These are phyloP conservation scores for Eulacestoma nigropectus DNA, from an alignment of 2,113 vertebrate species.

Conservation along the genomic window DNA sequence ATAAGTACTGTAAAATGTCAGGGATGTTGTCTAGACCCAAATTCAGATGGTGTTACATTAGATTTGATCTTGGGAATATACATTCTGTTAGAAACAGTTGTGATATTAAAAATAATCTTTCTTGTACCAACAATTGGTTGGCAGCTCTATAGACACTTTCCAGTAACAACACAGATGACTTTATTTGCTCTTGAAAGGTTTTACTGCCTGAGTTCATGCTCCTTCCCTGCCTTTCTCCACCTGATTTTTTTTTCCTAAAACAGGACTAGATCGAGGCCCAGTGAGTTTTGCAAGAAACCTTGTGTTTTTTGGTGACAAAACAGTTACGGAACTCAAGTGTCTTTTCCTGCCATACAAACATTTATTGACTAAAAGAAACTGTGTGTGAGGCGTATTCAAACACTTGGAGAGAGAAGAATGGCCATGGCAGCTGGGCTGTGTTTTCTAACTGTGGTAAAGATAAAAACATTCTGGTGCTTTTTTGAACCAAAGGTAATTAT, in stretches of 20 bases:
- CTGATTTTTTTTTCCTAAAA: not conserved
- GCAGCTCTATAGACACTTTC: not conserved
- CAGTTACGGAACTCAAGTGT: not conserved
- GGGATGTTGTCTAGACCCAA: not conserved
- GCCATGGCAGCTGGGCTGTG: not conserved
- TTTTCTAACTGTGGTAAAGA: not conserved
- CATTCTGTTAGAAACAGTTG: not conserved
- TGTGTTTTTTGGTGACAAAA: not conserved
- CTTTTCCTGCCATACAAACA: not conserved
- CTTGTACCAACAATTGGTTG: not conserved
- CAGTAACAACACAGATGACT: not conserved
- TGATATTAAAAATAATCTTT: not conserved
- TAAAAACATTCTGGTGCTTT: not conserved
- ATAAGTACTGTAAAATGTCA: not conserved
- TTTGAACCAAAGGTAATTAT: not conserved
- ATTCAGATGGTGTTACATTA: not conserved
- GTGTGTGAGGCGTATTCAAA: not conserved
- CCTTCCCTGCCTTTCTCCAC: not conserved
- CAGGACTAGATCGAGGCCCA: not conserved
- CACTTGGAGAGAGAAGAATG: not conserved
- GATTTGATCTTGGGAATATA: not conserved
- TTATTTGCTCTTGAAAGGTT: constrained; percentile 2
- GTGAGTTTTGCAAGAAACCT: not conserved
- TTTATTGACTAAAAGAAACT: not conserved
- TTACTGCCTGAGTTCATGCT: not conserved